A percentile compares a stretch with the other conserved stretches of the same genome.
Conservation (phyloP, 2,113 vertebrate genomes). For the Equus quagga region DNA sequence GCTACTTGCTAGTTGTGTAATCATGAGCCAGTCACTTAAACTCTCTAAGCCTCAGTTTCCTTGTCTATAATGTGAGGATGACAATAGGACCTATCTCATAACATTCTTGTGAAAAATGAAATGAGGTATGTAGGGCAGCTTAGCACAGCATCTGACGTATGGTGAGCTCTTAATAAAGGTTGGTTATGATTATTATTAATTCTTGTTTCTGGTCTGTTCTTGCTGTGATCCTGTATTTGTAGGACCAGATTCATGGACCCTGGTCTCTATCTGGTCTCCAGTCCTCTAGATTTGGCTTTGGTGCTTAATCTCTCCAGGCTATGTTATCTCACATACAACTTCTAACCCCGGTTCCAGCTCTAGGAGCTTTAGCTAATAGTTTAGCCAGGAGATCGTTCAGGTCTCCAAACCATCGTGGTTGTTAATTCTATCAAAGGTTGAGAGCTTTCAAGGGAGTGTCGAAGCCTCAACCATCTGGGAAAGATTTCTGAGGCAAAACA, state of each 20-base stretch:
- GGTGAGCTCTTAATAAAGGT: not conserved
- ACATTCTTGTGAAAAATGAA: not conserved
- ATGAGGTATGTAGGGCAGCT: not conserved
- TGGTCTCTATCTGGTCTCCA: not conserved
- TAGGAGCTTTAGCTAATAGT: not conserved
- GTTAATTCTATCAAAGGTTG: not conserved
- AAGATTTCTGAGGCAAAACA: not conserved
- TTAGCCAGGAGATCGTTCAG: not conserved
- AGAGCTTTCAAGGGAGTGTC: not conserved
- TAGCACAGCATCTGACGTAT: not conserved
- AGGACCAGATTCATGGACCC: not conserved
- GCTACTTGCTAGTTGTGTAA: not conserved
- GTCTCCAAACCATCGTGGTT: not conserved
- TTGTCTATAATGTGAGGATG: not conserved
- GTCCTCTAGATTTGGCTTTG: not conserved
- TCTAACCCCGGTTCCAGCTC: not conserved
- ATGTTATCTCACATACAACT: not conserved
- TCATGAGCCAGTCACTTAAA: not conserved
- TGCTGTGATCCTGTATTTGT: not conserved
- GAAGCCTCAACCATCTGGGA: not conserved
- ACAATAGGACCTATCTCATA: not conserved
- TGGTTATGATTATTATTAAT: not conserved
- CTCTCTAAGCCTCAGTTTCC: not conserved
- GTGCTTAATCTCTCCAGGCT: not conserved
- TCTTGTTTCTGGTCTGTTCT: not conserved